Evolutionary conservation across 1,140 invertebrate species (phyloP), one percentile per base, ranked within the genome.

Genomic region (Bicyclus anynana): DNA sequence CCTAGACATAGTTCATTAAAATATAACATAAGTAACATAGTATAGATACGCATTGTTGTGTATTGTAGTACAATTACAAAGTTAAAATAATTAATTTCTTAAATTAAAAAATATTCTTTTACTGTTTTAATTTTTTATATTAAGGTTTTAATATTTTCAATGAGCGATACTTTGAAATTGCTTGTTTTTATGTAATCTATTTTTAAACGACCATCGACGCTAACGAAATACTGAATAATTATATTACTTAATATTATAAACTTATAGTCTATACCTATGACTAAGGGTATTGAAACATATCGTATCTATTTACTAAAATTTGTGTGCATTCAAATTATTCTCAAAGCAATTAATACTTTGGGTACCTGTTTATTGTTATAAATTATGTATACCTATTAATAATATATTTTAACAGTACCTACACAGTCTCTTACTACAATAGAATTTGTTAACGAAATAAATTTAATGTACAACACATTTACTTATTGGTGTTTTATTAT

Each of bases 381-480:
- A 5, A n/a, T 37, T 37, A 37, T 35, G n/a, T 37, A 37, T 1
- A 4, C 13, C 4, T 13, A 37, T 37, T 37, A 37, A 16, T 16
- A 17, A 2, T 16, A 40, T 40, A 14, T 40, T 40, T 16, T 17
- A 40, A 17, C 37, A 40, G 2, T 40, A 40, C 13, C 33, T 37
- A 27, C 29, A n/a, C 10, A 33, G 29, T 33, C 29, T 33, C 29
- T 33, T 33, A 33, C 29, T 33, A 33, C 29, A 33, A 33, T 33
- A 40, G 37, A 7, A 17, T 40, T 40, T 40, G 37, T 40, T 40
- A 40, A 16, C 14, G 37, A 40, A 40, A 40, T 40, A 40, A 40
- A 40, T 40, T 40, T 17, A 40, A 17, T 16, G 13, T 2, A 17
- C 16, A 14, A 40, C 9, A 16, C 9, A 40, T 40, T 9, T 14